A percentile compares a stretch with the other conserved stretches of the same genome.
These are phyloP conservation scores for Napeogenes inachia DNA, from an alignment of 2,888 invertebrate genomes.

Conservation along the genomic window DNA sequence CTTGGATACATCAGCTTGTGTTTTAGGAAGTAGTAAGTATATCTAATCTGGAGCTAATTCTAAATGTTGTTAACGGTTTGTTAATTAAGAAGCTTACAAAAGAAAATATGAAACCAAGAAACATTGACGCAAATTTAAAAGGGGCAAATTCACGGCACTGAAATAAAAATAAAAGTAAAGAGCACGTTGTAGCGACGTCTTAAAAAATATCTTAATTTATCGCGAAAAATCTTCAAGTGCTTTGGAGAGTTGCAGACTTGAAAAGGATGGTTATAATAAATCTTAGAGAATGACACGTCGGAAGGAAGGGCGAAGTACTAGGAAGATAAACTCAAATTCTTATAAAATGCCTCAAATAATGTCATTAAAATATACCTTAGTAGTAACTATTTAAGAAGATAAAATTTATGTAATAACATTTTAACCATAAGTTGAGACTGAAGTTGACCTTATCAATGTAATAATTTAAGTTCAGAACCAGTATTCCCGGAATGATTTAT, in stretches of 20 bases:
- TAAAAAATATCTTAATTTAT: slow-evolving; percentile 18
- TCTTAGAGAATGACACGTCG: slow-evolving; percentile 28
- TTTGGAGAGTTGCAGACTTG: slow-evolving; percentile 10
- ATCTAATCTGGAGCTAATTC: no score
- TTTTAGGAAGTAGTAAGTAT: no score
- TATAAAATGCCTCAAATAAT: slow-evolving; percentile 5
- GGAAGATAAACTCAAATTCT: slow-evolving; percentile 24
- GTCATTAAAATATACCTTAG: slow-evolving; percentile 13
- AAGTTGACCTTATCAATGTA: slow-evolving; percentile 2
- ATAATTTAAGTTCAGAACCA: not conserved
- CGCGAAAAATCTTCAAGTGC: slow-evolving; percentile 19
- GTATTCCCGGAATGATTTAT: not conserved
- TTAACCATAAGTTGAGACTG: not conserved
- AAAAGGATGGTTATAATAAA: slow-evolving; percentile 29
- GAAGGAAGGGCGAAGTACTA: slow-evolving; percentile 25
- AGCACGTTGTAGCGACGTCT: slow-evolving; percentile 12
- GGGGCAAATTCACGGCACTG: slow-evolving; percentile 14
- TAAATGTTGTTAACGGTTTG: no score
- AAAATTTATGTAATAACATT: not conserved
- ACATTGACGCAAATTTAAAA: slow-evolving; percentile 7
- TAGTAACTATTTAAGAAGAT: slow-evolving; percentile 18
- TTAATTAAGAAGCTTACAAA: no score
- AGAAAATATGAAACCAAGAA: no score
- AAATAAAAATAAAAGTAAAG: slow-evolving; percentile 16
- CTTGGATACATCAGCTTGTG: no score